phyloP scores from a whole-genome alignment of 1,140 invertebrate species.

The Pectinophora gossypiella region DNA sequence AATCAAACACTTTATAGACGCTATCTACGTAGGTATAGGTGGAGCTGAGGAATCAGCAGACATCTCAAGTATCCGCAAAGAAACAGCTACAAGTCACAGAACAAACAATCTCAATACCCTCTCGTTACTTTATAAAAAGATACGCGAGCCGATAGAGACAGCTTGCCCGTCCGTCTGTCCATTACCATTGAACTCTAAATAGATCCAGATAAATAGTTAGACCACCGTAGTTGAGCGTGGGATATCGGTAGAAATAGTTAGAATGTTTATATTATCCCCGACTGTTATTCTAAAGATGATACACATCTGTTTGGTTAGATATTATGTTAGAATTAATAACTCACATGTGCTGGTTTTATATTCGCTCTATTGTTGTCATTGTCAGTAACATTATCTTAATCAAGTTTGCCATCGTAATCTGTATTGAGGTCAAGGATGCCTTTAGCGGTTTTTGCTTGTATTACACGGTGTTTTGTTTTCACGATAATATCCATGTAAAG shows the following conservation, averaged over 20 bases:
- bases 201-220: conserved; percentile 34
- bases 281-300: neutral
- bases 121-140: neutral
- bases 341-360: neutral
- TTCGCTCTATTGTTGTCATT: neutral
- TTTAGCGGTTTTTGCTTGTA: neutral
- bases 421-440: neutral
- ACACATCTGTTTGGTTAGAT: neutral
- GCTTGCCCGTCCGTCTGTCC: neutral
- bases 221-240: conserved; percentile 36
- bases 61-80: too few relatives aligned
- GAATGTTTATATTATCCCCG: neutral
- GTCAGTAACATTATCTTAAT: too few relatives aligned
- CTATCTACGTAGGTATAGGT: too few relatives aligned
- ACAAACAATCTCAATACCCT: neutral
- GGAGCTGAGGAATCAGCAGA: too few relatives aligned
- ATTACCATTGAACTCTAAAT: conserved; percentile 25
- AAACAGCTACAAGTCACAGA: too few relatives aligned
- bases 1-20: too few relatives aligned
- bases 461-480: neutral
- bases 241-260: conserved; percentile 7
- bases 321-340: neutral
- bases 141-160: neutral
- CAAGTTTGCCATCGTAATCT: neutral
- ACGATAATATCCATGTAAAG: too few relatives aligned